phyloP scores from a whole-genome alignment of 1,140 invertebrate species.

The Zaprionus camerounensis region DNA sequence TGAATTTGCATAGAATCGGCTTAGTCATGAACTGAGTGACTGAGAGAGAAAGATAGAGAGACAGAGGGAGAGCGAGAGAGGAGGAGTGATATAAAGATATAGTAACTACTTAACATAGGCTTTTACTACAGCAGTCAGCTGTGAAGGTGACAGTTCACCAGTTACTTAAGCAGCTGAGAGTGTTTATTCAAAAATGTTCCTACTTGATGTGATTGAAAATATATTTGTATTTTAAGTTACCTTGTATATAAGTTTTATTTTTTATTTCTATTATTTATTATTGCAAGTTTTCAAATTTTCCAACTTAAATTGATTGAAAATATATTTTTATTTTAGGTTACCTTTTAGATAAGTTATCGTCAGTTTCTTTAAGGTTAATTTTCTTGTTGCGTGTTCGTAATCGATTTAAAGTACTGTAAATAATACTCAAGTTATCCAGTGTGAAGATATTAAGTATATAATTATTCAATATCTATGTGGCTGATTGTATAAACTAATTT shows the following conservation, averaged over 20 bases:
- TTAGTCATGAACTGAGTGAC: conserved; percentile 25
- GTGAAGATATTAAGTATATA: background rate
- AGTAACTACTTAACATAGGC: conserved; percentile 12
- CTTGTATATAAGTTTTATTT: background rate
- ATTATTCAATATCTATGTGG: background rate
- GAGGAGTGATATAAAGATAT: conserved; percentile 2
- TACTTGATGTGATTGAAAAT: background rate
- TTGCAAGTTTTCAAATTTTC: background rate
- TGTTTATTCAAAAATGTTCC: background rate
- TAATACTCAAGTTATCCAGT: background rate
- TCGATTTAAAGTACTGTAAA: background rate
- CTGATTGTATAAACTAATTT: background rate
- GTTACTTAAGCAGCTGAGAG: background rate
- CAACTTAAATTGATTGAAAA: background rate
- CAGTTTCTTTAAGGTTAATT: background rate
- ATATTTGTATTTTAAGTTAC: background rate
- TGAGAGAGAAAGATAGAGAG: background rate
- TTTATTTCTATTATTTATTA: background rate
- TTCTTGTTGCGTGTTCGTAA: background rate
- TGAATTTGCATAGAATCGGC: conserved; percentile 33
- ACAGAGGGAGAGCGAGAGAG: background rate
- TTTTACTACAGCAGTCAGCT: conserved; percentile 24
- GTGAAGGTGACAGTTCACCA: conserved; percentile 29
- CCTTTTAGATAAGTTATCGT: background rate
- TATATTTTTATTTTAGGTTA: too few relatives aligned